Base-by-base conservation (phyloP, 2,888 invertebrate species). In the Latrodectus hesperus region DNA sequence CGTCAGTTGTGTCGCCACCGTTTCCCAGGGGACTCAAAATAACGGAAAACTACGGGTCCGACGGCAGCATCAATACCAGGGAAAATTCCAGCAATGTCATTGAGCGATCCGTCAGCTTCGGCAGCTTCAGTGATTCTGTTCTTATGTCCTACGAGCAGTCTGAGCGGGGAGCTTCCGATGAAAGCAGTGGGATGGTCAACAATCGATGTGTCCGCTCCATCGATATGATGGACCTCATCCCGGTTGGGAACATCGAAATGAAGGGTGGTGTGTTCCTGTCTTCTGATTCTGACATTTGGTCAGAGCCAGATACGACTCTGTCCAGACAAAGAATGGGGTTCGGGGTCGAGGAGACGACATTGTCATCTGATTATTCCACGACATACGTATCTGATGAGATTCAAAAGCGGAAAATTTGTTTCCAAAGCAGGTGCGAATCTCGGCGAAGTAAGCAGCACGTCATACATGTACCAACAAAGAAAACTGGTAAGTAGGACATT, bases 201-300 rank as follows among this genome's bases (percentile, higher is more conserved):
- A 80, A 77, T 67, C 67, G 84, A 51, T 86, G 86, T n/a, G 83
- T 88, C 6, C 67, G 88, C 5, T 88, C 88, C 52, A 88, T 88
- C 22, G 88, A 88, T 60, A 88, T 88, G 88, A 88, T 88, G 88
- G 88, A 88, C 65, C 64, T 88, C n/a, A 88, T 88, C n/a, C 83
- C 78, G 0, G 83, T 83, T 12, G 88, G 83, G 9, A 72, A 77
- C 12, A 60, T 65, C 9, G 73, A 72, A 12, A 22, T 75, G n/a
- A 76, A 76, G 26, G 73, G 78, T 12, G 71, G 68, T 4, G 65
- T 83, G 9, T 83, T 83, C 67, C 22, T 88, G 55, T 84, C 88
- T 1, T 88, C 88, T 16, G 88, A 88, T 65, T 88, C 88, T 4
- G 88, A 88, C 26, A 88, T 88, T n/a, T 88, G 88, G 88, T 88